phyloP scores from a whole-genome alignment of 2,113 vertebrate species.

The Elgaria multicarinata region DNA sequence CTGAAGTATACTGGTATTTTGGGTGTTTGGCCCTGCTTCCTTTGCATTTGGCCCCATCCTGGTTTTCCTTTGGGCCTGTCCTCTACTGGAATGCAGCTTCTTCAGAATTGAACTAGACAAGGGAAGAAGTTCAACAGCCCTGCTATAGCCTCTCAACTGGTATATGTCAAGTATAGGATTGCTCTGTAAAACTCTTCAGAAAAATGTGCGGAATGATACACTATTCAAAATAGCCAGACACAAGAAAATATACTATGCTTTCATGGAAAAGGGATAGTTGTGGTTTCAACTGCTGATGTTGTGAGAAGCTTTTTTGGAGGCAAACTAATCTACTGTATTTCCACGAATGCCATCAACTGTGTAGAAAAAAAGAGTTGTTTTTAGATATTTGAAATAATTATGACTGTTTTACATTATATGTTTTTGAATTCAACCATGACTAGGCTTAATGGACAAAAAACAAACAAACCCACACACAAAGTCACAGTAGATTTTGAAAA shows the following conservation, averaged over 20 bases:
- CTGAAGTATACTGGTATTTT: no score
- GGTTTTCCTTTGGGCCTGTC: no score
- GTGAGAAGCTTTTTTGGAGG: background rate
- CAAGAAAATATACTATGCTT: background rate
- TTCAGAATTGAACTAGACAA: no score
- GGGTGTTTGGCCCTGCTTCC: no score
- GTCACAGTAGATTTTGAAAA: background rate
- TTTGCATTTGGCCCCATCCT: no score
- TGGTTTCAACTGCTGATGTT: background rate
- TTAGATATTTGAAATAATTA: background rate
- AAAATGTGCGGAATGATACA: constrained; percentile 2
- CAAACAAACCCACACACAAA: background rate
- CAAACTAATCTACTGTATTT: background rate
- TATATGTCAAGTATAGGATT: background rate
- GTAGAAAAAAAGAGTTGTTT: background rate
- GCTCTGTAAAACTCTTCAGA: background rate
- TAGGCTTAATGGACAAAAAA: background rate
- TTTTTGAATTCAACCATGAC: background rate
- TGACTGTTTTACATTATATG: background rate
- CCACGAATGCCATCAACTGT: background rate
- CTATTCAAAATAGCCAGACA: background rate
- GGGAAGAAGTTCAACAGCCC: no score
- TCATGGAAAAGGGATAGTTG: background rate
- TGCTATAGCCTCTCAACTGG: no score
- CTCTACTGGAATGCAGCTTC: no score